Evolutionary conservation across 2,888 invertebrate genomes (phyloP), one percentile per base, ranked within the genome.

Genomic region (Drosophila kanekoi): DNA sequence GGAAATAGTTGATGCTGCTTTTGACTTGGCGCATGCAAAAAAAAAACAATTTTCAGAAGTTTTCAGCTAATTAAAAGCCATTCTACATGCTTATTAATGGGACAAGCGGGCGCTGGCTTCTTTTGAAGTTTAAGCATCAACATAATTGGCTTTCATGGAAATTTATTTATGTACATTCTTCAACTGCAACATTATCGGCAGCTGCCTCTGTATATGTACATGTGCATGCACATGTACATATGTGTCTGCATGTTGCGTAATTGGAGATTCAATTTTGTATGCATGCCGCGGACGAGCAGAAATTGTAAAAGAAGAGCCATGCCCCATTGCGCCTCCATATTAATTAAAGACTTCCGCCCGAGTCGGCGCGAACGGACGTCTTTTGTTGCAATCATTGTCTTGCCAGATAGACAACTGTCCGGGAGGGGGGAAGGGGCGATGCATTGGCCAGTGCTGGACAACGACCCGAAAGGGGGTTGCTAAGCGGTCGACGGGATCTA

Each of bases 301-400:
- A 59, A 72, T 73, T 77, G 62, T 68, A 44, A 54, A 61, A 67
- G 45, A 70, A 49, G 45, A 70, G 47, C 49, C 52, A 41, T 53
- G 53, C 45, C 59, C 69, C 66, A 61, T 16, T 54, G 37, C 60
- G 52, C 52, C 44, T 48, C 32, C 62, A 58, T 81, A 88, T 86
- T 86, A 86, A 89, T 87, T 89, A 85, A 89, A 86, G 82, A 86
- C 89, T 87, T 89, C 89, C 87, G 86, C 71, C 72, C 37, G 59
- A 60, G 57, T 59, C 53, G 41, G 23, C 43, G 44, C 44, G 35
- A 66, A 60, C 77, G 71, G 57, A 69, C 87, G 75, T 81, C 81
- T 86, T 87, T 86, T 85, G 76, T 78, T 65, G 79, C 77, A 77
- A 82, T 79, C 77, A 66, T 74, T 79, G 77, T 82, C 75, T 84